Base-by-base conservation (phyloP, 2,113 vertebrate genomes). In the Synodontis membranacea region DNA sequence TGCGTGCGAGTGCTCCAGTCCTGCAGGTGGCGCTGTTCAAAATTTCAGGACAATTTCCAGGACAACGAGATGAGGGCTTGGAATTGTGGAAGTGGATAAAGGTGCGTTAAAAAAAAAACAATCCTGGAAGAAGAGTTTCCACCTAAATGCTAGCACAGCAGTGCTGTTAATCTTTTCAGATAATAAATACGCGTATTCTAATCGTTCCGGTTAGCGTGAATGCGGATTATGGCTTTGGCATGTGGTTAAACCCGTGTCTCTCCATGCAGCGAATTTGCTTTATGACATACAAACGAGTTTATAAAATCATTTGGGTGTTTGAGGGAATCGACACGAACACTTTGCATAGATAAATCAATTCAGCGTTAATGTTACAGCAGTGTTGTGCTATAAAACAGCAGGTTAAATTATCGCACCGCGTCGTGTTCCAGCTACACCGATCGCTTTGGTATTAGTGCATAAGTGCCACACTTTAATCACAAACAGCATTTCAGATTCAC, bases 401-500 rank as follows among this genome's bases (percentile, higher is more conserved):
- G 86, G 58, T 76, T 46, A 78, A 84, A 78, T 66, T 70, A 70
- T 70, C 75, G n/a, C 2, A 39, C 66, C 23, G 37, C 37, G 46
- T 48, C 50, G 60, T 48, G 72, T 89, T 90, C 92, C 93, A 93
- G 94, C 92, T 93, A 92, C 93, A 90, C 88, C 89, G 92, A 94
- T 93, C 92, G 94, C 94, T 95, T 95, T 94, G 94, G 95, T 92
- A 91, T 94, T 93, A 93, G 94, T 94, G 94, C 93, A 92, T 93
- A 94, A 86, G 87, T 93, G 91, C 88, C 66, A 75, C 48, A 83
- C 5, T 0, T 17, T 50, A 1, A 79, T 31, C 86, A 78, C 34
- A 62, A 78, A 62, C 50, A 60, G 37, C 52, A 75, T 76, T 12
- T 48, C 31, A 75, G 42, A 74, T 46, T 78, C 75, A 52, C 46